Base-by-base conservation (phyloP, 2,888 invertebrate species). In the Drosophila flavopinicola region DNA sequence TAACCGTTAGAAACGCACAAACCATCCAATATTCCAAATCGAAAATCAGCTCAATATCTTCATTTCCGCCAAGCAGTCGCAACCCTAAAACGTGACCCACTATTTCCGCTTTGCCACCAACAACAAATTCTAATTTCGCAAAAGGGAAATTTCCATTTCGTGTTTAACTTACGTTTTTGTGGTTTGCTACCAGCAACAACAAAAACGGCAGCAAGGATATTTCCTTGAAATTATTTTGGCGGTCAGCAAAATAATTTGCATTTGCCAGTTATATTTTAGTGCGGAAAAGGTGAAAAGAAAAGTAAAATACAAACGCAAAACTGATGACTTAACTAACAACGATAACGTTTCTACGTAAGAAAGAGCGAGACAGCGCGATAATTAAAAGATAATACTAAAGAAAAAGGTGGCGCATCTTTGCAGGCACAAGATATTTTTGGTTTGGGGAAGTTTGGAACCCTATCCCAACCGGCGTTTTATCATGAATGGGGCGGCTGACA, bases 401-500 rank as follows among this genome's bases (percentile, higher is more conserved):
- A 49, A 20, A 61, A 57, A 35, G 33, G 32, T 35, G 44, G 17
- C 29, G n/a, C 13, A 52, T 33, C 15, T 20, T 25, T n/a, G n/a
- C n/a, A n/a, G n/a, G n/a, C n/a, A n/a, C n/a, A n/a, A n/a, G n/a
- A n/a, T n/a, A n/a, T 20, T 20, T 10, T 29, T 1, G 35, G 42
- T 10, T 23, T 38, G 54, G 44, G 41, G 48, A 45, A 57, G 68
- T 61, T 66, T 52, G 48, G 56, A 77, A 85, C 83, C 88, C 88
- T 88, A 88, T 88, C 86, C 78, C 88, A 88, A 88, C 89, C 88
- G 88, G 89, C 88, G 32, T 82, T 78, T 70, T 82, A 61, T 66
- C 79, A 86, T 85, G 80, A 80, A 82, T 79, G 85, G 63, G 63
- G 80, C 82, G 71, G 53, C 66, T 85, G 85, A 84, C 80, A 82